Evolutionary conservation across 2,797 vertebrate species (phyloP), one percentile per base, ranked within the genome.

Genomic region (Tiaroga cobitis): DNA sequence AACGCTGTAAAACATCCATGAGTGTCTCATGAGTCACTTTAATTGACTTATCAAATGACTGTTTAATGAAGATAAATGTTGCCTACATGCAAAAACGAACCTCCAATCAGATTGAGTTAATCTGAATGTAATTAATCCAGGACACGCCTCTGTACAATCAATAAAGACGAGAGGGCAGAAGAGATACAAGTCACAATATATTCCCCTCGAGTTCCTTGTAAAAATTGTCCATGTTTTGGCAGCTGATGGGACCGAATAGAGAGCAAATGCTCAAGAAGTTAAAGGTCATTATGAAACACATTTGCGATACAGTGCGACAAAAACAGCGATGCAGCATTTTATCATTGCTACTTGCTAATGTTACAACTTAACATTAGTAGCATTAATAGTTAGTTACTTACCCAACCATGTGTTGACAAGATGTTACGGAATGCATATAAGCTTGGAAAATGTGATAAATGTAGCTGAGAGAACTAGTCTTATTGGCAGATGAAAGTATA

Each of bases 51-150:
- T 79, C 51, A 88, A 81, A 85, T 72, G 74, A 73, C 67, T 75
- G 85, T 81, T 87, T 91, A 90, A 90, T 89, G 85, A 87, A 87
- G 89, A 90, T 74, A 68, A 77, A 89, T 87, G 89, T 24, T 15
- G 2, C 68, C 73, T 82, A 79, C 67, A 83, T 21, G 63, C 46
- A 61, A 51, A 83, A 77, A 84, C 73, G 82, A 61, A 78, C 51
- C 70, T 68, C n/a, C 70, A 39, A 59, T 65, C 82, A 61, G 21
- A 72, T 34, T 3, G 18, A 32, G 61, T 76, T 68, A 6, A 46
- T 65, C 26, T 49, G 73, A 13, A 70, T 19, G 9, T 26, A 49
- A 82, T 84, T 49, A 78, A 34, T 56, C 15, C 9, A 26, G 16
- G 43, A 32, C 39, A 65, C 16, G 4, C 78, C 59, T 51, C 29